Evolutionary conservation across 2,797 vertebrate species (phyloP).

Genomic region (Stomatorhinus walkeri): DNA sequence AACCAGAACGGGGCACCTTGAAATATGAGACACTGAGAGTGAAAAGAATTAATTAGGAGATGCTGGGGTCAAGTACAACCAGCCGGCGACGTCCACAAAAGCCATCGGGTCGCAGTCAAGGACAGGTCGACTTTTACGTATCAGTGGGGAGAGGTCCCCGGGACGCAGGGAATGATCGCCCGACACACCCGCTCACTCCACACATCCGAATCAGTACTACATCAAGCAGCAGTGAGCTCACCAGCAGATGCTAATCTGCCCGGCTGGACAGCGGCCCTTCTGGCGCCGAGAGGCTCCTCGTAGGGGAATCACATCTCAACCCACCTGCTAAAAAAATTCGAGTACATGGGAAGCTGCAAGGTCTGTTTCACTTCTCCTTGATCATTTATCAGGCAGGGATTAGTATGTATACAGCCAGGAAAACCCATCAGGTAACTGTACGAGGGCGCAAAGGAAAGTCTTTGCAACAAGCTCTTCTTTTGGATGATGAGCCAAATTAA

Average conservation of each 20-base stretch:
- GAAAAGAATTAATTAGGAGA: slow-evolving; percentile 47
- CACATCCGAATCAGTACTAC: slow-evolving; percentile 14
- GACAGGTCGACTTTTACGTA: slow-evolving; percentile 32
- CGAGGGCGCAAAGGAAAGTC: background rate
- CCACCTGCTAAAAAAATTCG: background rate
- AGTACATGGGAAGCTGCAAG: background rate
- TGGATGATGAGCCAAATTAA: background rate
- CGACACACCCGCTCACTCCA: slow-evolving; percentile 18
- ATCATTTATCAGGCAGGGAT: background rate
- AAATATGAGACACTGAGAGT: slow-evolving; percentile 35
- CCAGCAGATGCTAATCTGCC: background rate
- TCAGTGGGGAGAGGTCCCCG: slow-evolving; percentile 10
- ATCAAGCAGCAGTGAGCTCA: background rate
- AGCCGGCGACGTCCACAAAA: slow-evolving; percentile 38
- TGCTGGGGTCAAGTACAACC: slow-evolving; percentile 55
- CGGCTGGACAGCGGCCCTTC: slow-evolving; percentile 9
- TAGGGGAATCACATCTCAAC: slow-evolving; percentile 6
- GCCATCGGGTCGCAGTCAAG: slow-evolving; percentile 42
- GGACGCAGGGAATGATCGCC: background rate
- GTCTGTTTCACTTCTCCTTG: background rate
- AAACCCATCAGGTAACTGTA: background rate
- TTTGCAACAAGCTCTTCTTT: background rate
- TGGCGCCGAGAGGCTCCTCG: background rate
- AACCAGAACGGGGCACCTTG: slow-evolving; percentile 54
- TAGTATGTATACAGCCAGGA: background rate